Evolutionary conservation across 2,113 vertebrate genomes (phyloP).

Genomic region (Ammospiza caudacuta): DNA sequence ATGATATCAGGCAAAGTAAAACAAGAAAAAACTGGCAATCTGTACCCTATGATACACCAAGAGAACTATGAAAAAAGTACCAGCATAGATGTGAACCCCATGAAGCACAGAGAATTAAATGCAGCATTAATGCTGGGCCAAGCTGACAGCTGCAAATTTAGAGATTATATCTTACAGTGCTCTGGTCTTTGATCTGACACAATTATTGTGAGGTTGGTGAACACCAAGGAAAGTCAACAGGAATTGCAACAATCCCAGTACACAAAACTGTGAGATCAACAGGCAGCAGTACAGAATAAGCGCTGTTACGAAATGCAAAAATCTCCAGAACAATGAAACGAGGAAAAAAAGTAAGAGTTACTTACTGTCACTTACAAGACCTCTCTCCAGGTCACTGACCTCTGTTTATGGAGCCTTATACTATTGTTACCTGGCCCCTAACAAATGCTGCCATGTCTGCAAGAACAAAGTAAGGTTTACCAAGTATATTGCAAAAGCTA

Average conservation of each 20-base stretch:
- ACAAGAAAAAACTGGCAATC: neutral
- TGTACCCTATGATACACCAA: neutral
- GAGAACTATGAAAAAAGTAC: neutral
- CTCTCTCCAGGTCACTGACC: neutral
- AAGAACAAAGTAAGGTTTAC: neutral
- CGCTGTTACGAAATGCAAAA: neutral
- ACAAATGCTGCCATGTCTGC: neutral
- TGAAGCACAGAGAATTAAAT: neutral
- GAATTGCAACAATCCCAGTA: neutral
- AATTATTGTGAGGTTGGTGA: accelerated
- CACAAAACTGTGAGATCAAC: neutral
- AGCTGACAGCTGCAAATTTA: neutral
- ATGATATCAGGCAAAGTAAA: neutral
- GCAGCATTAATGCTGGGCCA: accelerated
- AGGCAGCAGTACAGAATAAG: neutral
- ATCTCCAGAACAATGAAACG: neutral
- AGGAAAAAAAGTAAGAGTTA: neutral
- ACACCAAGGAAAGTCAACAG: neutral
- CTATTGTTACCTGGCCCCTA: accelerated
- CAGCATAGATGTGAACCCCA: neutral
- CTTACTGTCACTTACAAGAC: accelerated
- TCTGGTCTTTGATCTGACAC: neutral
- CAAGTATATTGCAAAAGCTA: neutral
- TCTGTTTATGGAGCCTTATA: accelerated
- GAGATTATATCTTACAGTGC: neutral